A percentile compares a stretch with the other conserved stretches of the same genome.
Conservation (phyloP, 2,888 invertebrate species). For the Cantharis flavilabris region DNA sequence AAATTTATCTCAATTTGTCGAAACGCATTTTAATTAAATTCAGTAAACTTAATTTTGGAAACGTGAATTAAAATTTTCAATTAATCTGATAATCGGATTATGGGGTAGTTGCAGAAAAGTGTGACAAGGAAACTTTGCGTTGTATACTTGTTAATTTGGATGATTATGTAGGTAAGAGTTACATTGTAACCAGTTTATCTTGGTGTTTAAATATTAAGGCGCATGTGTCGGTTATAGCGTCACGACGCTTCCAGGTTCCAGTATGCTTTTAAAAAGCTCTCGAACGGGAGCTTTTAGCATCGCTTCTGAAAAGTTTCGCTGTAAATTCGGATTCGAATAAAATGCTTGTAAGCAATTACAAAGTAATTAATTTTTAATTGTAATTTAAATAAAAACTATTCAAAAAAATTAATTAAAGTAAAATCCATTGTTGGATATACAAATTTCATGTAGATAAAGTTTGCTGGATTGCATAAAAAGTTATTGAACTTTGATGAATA, state of each 20-base stretch:
- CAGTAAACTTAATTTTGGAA: not conserved
- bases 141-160: not conserved
- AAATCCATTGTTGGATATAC: not conserved
- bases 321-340: not conserved
- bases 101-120: not conserved
- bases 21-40: not conserved
- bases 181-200: constrained; percentile 27
- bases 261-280: constrained; percentile 15
- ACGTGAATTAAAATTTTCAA: not conserved
- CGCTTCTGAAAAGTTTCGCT: not conserved
- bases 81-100: not conserved
- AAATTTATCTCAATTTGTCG: not conserved
- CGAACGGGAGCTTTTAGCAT: constrained; percentile 15
- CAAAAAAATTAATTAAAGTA: not conserved
- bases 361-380: not conserved
- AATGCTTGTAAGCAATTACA: not conserved
- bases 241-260: constrained; percentile 35
- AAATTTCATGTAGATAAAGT: not conserved
- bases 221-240: constrained; percentile 34
- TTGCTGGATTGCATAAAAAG: not conserved
- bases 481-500: not conserved
- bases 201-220: constrained; percentile 36
- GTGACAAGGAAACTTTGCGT: not conserved
- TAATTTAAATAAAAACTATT: not conserved
- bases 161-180: constrained; percentile 10